phyloP scores from a whole-genome alignment of 2,113 vertebrate genomes.

The Dinomys branickii region DNA sequence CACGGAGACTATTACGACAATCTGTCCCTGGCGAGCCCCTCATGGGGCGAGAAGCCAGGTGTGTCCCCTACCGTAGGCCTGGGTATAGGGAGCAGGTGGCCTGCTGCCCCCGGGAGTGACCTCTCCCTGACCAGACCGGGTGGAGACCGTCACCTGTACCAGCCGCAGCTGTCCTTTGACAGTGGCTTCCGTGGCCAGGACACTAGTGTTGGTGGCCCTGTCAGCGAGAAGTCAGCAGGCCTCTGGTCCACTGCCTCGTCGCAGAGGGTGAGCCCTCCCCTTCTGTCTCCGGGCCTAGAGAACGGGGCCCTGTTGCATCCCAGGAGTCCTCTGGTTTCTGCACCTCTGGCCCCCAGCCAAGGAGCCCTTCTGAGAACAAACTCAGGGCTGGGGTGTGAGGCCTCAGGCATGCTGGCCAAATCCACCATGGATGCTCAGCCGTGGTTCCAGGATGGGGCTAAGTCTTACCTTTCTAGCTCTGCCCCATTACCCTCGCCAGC shows the following conservation, averaged over 20 bases:
- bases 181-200: constrained; percentile 71
- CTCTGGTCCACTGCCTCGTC: constrained; percentile 81
- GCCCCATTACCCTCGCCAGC: neutral
- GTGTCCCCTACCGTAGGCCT: constrained; percentile 38
- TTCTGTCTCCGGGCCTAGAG: constrained; percentile 33
- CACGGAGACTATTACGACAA: constrained; percentile 72
- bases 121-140: neutral
- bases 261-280: constrained; percentile 58
- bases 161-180: constrained; percentile 64
- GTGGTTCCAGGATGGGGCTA: constrained; percentile 76
- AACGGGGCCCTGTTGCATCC: constrained; percentile 59
- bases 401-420: neutral
- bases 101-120: constrained; percentile 23
- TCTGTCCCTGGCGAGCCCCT: constrained; percentile 30
- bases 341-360: constrained; percentile 34
- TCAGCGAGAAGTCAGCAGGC: constrained; percentile 56
- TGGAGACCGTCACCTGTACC: constrained; percentile 49
- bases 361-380: constrained; percentile 56
- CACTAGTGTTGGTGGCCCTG: neutral
- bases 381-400: neutral
- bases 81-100: constrained; percentile 27
- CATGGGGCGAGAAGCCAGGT: constrained; percentile 69
- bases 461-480: constrained; percentile 68
- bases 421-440: constrained; percentile 29
- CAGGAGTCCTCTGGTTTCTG: constrained; percentile 72